Evolutionary conservation across 2,797 vertebrate species (phyloP).

Genomic region (Halcyon leucocephala): DNA sequence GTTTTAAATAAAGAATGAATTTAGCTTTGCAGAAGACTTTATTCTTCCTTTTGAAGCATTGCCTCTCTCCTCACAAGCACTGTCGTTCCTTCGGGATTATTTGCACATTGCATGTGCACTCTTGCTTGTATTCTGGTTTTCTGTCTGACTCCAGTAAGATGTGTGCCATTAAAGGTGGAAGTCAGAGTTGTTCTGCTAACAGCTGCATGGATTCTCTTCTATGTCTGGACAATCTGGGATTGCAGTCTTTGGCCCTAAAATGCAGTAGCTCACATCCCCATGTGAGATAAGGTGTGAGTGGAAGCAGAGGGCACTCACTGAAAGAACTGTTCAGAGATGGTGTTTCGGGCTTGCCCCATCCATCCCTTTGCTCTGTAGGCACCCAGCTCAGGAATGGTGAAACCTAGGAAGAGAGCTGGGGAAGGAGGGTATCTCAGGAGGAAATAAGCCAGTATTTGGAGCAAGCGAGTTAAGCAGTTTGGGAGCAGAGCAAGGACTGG

Average conservation of each 20-base stretch:
- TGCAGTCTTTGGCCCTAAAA: neutral
- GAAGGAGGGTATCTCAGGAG: neutral
- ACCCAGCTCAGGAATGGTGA: neutral
- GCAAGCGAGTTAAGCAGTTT: neutral
- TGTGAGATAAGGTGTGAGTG: neutral
- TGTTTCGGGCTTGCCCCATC: neutral
- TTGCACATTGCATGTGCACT: fast-evolving
- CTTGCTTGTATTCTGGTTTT: neutral
- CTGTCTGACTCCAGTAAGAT: neutral
- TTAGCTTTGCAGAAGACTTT: neutral
- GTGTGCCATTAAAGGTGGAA: neutral
- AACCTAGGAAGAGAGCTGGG: neutral
- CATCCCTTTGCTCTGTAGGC: neutral
- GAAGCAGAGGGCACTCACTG: neutral
- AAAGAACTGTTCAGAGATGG: neutral
- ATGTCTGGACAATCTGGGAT: neutral
- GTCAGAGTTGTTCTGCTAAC: neutral
- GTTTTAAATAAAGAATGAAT: slow-evolving; percentile 26
- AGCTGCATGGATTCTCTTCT: neutral
- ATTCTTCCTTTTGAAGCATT: neutral
- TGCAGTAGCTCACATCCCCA: neutral
- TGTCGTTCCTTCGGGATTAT: neutral
- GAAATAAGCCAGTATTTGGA: neutral
- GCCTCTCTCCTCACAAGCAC: neutral
- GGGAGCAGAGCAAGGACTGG: neutral